These are phyloP conservation scores for Drosophila lacicola DNA, from an alignment of 2,888 invertebrate genomes.

Conservation along the genomic window DNA sequence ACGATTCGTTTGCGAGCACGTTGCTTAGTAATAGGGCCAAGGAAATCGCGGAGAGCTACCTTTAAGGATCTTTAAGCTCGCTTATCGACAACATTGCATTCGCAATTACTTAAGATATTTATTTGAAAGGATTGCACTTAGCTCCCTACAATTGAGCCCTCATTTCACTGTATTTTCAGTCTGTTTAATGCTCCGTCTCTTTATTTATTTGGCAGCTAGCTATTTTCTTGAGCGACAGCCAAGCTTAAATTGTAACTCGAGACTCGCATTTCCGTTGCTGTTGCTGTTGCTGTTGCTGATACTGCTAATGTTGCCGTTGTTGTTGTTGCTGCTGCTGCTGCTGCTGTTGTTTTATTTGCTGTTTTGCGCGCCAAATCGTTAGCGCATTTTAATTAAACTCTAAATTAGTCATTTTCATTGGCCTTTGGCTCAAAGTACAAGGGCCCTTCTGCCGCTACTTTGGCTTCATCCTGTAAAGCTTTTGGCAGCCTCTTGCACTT, in stretches of 20 bases:
- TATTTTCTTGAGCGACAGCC: slow-evolving; percentile 66
- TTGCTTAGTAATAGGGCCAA: neutral
- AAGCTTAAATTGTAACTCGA: slow-evolving; percentile 52
- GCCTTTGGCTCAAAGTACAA: slow-evolving; percentile 69
- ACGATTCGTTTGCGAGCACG: neutral
- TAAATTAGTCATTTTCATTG: slow-evolving; percentile 79
- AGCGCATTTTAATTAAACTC: slow-evolving; percentile 79
- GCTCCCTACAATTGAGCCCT: slow-evolving; percentile 25
- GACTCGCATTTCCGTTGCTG: slow-evolving; percentile 21
- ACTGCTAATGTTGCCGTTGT: slow-evolving; percentile 13
- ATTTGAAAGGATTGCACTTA: slow-evolving; percentile 38
- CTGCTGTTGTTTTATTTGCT: slow-evolving; percentile 28
- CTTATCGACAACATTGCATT: slow-evolving; percentile 57
- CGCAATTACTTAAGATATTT: slow-evolving; percentile 61
- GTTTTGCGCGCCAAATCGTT: slow-evolving; percentile 66
- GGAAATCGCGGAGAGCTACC: slow-evolving; percentile 1
- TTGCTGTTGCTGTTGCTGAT: slow-evolving; percentile 9
- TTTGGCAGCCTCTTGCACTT: slow-evolving; percentile 40
- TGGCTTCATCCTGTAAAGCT: slow-evolving; percentile 1
- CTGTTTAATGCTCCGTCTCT: slow-evolving; percentile 38
- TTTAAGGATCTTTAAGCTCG: slow-evolving; percentile 12
- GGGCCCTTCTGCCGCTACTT: slow-evolving; percentile 36
- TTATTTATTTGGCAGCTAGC: slow-evolving; percentile 60
- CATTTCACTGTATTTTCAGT: slow-evolving; percentile 32
- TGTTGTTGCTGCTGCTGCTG: slow-evolving; percentile 10